A percentile compares a stretch with the other conserved stretches of the same genome.
Evolutionary conservation across 2,113 vertebrate species (phyloP).

Genomic region (Corythoichthys haematopterus): DNA sequence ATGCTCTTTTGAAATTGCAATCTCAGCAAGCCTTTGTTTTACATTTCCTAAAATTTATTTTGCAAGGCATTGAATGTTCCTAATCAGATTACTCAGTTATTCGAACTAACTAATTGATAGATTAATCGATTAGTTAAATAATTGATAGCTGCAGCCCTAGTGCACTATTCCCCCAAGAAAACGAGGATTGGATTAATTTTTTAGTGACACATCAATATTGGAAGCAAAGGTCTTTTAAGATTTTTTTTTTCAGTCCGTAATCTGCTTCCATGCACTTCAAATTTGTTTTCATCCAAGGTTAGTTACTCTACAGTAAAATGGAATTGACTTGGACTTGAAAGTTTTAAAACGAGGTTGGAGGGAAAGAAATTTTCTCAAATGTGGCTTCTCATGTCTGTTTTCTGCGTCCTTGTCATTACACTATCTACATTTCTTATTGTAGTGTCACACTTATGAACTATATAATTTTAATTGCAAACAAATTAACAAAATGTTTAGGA

Average conservation of each 20-base stretch:
- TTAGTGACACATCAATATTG: neutral
- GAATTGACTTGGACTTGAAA: neutral
- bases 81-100: too few species aligned
- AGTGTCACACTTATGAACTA: neutral
- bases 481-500: neutral
- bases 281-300: neutral
- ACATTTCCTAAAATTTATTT: too few species aligned
- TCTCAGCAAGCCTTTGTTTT: too few species aligned
- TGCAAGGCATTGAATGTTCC: too few species aligned
- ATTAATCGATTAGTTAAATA: too few species aligned
- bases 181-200: neutral
- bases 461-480: neutral
- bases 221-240: neutral
- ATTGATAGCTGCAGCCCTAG: too few species aligned
- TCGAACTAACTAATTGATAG: too few species aligned
- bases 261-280: neutral
- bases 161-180: too few species aligned
- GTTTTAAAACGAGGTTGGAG: neutral
- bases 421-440: neutral
- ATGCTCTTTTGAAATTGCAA: too few species aligned
- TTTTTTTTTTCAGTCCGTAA: neutral
- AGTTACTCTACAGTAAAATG: neutral
- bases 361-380: neutral
- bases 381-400: neutral
- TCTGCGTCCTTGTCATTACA: neutral